Base-by-base conservation (phyloP, 2,888 invertebrate species). In the Plebejus melissa region DNA sequence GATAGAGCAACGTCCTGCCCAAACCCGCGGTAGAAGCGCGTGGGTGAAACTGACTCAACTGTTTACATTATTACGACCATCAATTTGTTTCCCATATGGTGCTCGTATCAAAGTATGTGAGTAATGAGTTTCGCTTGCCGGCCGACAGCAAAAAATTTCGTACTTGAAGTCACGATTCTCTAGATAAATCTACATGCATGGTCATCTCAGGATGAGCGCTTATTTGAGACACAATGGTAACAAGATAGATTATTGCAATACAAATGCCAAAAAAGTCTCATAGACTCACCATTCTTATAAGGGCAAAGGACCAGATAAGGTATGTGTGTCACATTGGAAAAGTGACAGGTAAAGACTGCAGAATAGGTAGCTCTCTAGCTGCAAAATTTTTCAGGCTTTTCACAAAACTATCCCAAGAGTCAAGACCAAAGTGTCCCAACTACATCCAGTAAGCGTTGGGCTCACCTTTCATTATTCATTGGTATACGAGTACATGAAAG, bases 21-120 rank as follows among this genome's bases (percentile, higher is more conserved):
- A 69, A 72, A 54, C 74, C 77, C 65, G 74, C 69, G 75, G 57
- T 71, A 77, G 75, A 58, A 78, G 70, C 75, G 79, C 79, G 83
- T 85, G 83, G 84, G 84, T 82, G 84, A 79, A 76, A 74, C 76
- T 85, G 86, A 86, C 86, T 87, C 83, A 85, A 86, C 85, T 90
- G 89, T 90, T 89, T 90, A 89, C 82, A 82, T 86, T 87, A 86
- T 83, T 83, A 84, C 81, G 81, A 83, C 78, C 82, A 84, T 86
- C 83, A 86, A 83, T 85, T 80, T 80, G 80, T 83, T 81, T 81
- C 83, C 84, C 85, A 84, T 84, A 84, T 86, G 85, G 84, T 83
- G 82, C 81, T 80, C 83, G 79, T 81, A 80, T 84, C 81, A 81
- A 80, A 81, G 77, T 80, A 80, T 78, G 79, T 79, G 78, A 80